Evolutionary conservation across 2,888 invertebrate genomes (phyloP), one percentile per base, ranked within the genome.

Genomic region (Chloroclysta siterata): DNA sequence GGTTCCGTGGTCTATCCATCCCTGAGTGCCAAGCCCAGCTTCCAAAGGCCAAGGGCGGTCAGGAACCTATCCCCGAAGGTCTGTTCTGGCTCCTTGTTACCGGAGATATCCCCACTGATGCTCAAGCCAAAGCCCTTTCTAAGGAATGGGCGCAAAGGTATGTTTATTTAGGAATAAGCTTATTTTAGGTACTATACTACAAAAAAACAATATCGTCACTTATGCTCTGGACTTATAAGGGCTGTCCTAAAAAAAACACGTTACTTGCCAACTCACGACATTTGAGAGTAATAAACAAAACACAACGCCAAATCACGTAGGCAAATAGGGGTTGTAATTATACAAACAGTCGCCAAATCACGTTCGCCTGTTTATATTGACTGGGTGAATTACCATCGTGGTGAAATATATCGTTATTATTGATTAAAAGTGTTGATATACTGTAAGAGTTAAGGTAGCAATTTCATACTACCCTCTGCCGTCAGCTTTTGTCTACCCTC

Each of bases 1-100:
- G 98, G 69, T 99, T 99, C 95, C 96, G 99, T 64, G 98, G 98
- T 39, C 95, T 97, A 80, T 97, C 98, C 56, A 98, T 99, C 81
- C 96, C 96, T 11, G 96, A 97, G 81, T 96, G 96, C 88, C 96
- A 96, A 82, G 93, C 96, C 74, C 82, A 94, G 69, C 90, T 97
- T 61, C 97, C 97, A 11, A 96, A 95, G 81, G 96, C 95, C 13
- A 88, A 93, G 64, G 95, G 94, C 13, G 96, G 96, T 5, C 88
- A 93, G 13, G 96, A 97, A 79, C 96, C 96, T 11, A 93, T 97
- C 7, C 97, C 97, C 5, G 97, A 97, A 83, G 97, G 95, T 72
- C 93, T 97, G 22, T 97, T 96, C 91, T 97, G 97, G 96, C 94
- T 97, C 13, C 93, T 97, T 41, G 93, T 95, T 60, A 97, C 97